Evolutionary conservation across 2,113 vertebrate species (phyloP).

Genomic region (Alosa alosa): DNA sequence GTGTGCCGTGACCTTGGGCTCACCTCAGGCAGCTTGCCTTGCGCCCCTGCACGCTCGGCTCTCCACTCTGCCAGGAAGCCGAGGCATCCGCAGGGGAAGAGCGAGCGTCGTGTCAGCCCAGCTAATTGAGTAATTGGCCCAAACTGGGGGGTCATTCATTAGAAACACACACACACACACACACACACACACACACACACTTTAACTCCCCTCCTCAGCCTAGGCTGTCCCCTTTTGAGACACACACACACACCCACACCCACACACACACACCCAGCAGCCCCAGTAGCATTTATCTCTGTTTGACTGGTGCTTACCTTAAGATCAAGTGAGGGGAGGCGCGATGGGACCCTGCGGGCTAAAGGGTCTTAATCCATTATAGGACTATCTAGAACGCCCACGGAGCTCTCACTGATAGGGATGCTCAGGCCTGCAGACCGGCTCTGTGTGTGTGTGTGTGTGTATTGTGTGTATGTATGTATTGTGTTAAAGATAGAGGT

Average conservation of each 20-base stretch:
- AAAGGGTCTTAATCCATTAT: constrained; percentile 60
- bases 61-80: background rate
- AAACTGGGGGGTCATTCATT: constrained; percentile 37
- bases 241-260: background rate
- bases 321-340: constrained; percentile 57
- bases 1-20: background rate
- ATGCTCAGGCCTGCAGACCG: background rate
- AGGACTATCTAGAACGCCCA: constrained; percentile 44
- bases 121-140: constrained; percentile 51
- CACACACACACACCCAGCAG: background rate
- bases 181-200: background rate
- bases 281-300: constrained; percentile 54
- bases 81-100: constrained; percentile 27
- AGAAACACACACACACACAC: constrained; percentile 26
- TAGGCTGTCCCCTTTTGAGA: constrained; percentile 24
- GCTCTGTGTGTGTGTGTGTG: too few relatives aligned
- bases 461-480: too few relatives aligned
- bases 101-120: constrained; percentile 41
- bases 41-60: background rate
- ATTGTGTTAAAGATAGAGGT: too few relatives aligned
- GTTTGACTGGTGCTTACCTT: constrained; percentile 48
- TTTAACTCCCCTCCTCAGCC: background rate
- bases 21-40: background rate
- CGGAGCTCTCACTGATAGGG: background rate
- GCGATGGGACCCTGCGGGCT: constrained; percentile 47